These are phyloP conservation scores for Parnassius smintheus DNA, from an alignment of 2,888 invertebrate genomes.

Conservation along the genomic window DNA sequence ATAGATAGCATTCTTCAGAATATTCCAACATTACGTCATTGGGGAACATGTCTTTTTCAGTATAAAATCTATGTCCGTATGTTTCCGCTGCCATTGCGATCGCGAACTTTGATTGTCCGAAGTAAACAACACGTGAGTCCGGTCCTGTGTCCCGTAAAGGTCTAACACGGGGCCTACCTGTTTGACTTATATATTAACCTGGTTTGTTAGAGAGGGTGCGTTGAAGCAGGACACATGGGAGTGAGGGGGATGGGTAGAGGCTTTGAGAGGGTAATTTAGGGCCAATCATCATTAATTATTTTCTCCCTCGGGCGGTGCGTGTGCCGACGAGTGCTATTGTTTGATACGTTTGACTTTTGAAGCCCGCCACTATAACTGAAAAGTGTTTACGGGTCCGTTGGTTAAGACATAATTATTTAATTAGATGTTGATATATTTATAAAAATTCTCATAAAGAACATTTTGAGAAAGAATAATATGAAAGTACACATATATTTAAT, in stretches of 20 bases:
- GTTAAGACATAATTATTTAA: slow-evolving; percentile 6
- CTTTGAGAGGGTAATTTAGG: slow-evolving; percentile 75
- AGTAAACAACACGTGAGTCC: slow-evolving; percentile 53
- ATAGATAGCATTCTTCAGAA: slow-evolving; percentile 66
- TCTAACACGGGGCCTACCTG: slow-evolving; percentile 69
- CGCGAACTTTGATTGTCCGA: slow-evolving; percentile 27
- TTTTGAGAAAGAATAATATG: neutral
- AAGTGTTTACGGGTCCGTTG: slow-evolving; percentile 8
- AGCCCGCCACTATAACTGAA: slow-evolving; percentile 20
- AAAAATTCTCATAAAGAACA: neutral
- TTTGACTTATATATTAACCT: slow-evolving; percentile 71
- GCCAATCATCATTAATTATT: slow-evolving; percentile 81
- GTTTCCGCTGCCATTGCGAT: slow-evolving; percentile 72
- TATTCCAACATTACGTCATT: slow-evolving; percentile 74
- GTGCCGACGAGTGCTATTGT: slow-evolving; percentile 58
- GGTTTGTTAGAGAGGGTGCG: slow-evolving; percentile 56
- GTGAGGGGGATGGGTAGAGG: slow-evolving; percentile 51
- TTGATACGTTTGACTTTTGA: slow-evolving; percentile 46
- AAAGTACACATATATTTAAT: too few species aligned
- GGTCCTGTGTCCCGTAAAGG: slow-evolving; percentile 62
- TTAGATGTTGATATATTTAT: slow-evolving; percentile 8
- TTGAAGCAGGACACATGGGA: slow-evolving; percentile 38
- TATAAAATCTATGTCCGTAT: slow-evolving; percentile 73
- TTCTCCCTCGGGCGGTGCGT: slow-evolving; percentile 64
- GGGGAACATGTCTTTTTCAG: slow-evolving; percentile 71